Percentiles rank a stretch among this genome's conserved stretches.
These are phyloP conservation scores for Zaprionus ornatus DNA, from an alignment of 1,140 invertebrate species.

Conservation along the genomic window DNA sequence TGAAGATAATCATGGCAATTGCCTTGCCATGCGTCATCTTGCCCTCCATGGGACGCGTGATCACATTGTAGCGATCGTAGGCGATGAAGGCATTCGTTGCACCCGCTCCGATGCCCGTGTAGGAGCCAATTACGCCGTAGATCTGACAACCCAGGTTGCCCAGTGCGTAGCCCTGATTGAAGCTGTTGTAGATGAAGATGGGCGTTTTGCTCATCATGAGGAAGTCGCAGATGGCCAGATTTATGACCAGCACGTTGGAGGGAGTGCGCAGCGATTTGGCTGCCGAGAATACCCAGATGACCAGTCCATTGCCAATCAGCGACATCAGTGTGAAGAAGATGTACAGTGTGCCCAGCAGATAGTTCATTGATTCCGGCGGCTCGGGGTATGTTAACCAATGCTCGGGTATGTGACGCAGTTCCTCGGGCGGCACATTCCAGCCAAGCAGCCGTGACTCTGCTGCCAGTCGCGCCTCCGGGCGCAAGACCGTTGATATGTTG, in stretches of 20 bases:
- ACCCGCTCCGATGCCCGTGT: slow-evolving; percentile 92
- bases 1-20: slow-evolving; percentile 88
- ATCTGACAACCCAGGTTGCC: slow-evolving; percentile 91
- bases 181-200: slow-evolving; percentile 87
- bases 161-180: slow-evolving; percentile 90
- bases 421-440: slow-evolving; percentile 91
- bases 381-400: slow-evolving; percentile 93
- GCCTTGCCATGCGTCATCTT: slow-evolving; percentile 91
- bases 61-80: slow-evolving; percentile 88
- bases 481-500: slow-evolving; percentile 68
- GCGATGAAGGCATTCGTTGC: slow-evolving; percentile 88
- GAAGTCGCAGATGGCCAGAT: slow-evolving; percentile 94
- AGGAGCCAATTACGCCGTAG: slow-evolving; percentile 90
- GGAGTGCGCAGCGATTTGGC: slow-evolving; percentile 93
- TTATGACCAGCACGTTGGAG: slow-evolving; percentile 96
- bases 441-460: slow-evolving; percentile 86
- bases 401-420: slow-evolving; percentile 90
- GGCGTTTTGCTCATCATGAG: slow-evolving; percentile 95
- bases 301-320: slow-evolving; percentile 93
- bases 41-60: slow-evolving; percentile 92
- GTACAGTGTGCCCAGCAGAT: slow-evolving; percentile 92
- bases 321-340: slow-evolving; percentile 91
- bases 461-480: slow-evolving; percentile 64
- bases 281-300: slow-evolving; percentile 93
- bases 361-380: slow-evolving; percentile 92